These are phyloP conservation scores for Pygocentrus nattereri DNA, from an alignment of 2,797 vertebrate genomes.

Conservation along the genomic window DNA sequence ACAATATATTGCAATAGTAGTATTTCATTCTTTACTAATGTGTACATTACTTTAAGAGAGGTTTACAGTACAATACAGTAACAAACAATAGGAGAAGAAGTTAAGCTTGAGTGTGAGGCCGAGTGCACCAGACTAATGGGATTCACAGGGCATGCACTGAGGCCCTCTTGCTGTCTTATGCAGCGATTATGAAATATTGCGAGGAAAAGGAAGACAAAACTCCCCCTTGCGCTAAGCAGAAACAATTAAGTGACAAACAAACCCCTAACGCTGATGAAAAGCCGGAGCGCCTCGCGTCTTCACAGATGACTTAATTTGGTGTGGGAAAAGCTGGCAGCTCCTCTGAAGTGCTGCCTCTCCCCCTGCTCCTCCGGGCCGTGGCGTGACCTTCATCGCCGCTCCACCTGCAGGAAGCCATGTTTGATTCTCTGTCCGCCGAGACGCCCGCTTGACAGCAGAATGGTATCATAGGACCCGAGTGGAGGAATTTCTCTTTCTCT, in stretches of 20 bases:
- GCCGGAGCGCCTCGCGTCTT: conserved; percentile 58
- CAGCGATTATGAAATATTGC: conserved; percentile 1
- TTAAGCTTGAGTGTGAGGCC: not conserved
- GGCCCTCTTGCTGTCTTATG: not conserved
- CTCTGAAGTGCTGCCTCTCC: conserved; percentile 72
- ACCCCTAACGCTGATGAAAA: conserved; percentile 40
- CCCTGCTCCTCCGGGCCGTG: conserved; percentile 73
- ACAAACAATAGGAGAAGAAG: not conserved
- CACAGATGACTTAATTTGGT: conserved; percentile 88
- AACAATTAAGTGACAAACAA: conserved; percentile 49
- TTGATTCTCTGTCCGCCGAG: conserved; percentile 86
- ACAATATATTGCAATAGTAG: not conserved
- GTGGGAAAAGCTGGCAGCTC: conserved; percentile 75
- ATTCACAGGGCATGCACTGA: conserved; percentile 15
- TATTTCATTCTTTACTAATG: not conserved
- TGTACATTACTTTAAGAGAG: not conserved
- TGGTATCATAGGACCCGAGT: conserved; percentile 84
- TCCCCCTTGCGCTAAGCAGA: conserved; percentile 22
- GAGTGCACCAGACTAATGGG: conserved; percentile 17
- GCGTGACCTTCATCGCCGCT: conserved; percentile 84
- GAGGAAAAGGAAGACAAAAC: conserved; percentile 14
- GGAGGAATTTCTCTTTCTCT: conserved; percentile 92
- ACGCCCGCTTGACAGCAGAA: conserved; percentile 84
- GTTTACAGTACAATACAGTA: conserved; percentile 17
- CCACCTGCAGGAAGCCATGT: conserved; percentile 92